Conservation (phyloP, 2,797 vertebrate genomes). For the Smutsia temminckii region DNA sequence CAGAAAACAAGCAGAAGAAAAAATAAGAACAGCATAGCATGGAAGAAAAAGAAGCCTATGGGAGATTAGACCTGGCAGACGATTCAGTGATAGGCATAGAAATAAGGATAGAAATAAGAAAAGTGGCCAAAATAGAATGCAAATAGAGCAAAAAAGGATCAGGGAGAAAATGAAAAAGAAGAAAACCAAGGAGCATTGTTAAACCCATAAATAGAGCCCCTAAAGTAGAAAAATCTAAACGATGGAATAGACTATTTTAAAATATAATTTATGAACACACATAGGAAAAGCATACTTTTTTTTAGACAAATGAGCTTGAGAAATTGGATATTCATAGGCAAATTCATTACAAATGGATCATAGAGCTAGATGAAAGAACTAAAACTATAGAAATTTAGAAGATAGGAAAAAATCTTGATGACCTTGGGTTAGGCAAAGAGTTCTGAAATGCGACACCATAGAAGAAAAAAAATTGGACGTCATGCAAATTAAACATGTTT, state of each 20-base stretch:
- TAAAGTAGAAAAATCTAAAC: not conserved
- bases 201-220: not conserved
- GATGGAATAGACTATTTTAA: not conserved
- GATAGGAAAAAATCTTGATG: not conserved
- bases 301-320: not conserved
- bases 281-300: not conserved
- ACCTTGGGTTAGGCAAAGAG: not conserved
- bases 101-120: not conserved
- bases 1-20: not conserved
- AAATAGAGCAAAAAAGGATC: not conserved
- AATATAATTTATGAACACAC: not conserved
- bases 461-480: not conserved
- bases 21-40: constrained; percentile 6
- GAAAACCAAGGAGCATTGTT: not conserved
- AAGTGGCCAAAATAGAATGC: not conserved
- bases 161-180: not conserved
- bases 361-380: not conserved
- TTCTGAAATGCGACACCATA: not conserved
- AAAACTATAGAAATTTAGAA: constrained; percentile 30
- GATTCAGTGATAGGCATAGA: not conserved
- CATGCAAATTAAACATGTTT: constrained; percentile 5
- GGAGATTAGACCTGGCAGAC: not conserved
- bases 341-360: constrained; percentile 6
- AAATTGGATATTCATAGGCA: not conserved
- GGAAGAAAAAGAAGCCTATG: not conserved